Evolutionary conservation across 1,140 invertebrate species (phyloP).

Genomic region (Mya arenaria): DNA sequence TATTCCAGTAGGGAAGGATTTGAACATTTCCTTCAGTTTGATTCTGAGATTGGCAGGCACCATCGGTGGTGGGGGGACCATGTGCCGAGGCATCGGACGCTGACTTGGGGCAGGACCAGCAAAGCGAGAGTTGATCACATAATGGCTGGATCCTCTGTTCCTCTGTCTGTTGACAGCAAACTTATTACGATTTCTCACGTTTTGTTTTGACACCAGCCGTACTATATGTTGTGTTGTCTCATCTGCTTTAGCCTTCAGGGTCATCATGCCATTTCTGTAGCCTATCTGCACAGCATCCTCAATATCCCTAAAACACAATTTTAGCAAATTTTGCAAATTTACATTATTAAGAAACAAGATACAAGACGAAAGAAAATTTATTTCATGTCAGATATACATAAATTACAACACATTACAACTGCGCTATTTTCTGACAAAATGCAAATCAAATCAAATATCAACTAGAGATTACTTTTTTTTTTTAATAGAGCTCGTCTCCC

Average conservation of each 20-base stretch:
- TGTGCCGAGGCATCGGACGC: background rate
- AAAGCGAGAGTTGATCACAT: no score
- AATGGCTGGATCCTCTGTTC: background rate
- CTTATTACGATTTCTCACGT: constrained; percentile 64
- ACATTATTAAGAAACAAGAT: no score
- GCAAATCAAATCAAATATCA: no score
- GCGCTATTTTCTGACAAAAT: no score
- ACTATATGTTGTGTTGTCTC: constrained; percentile 71
- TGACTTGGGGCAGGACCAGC: constrained; percentile 4
- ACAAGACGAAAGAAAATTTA: no score
- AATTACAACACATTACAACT: no score
- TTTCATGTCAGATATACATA: no score
- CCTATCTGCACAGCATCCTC: constrained; percentile 65
- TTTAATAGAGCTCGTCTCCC: no score
- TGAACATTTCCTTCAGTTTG: constrained; percentile 61
- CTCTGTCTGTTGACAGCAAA: constrained; percentile 54
- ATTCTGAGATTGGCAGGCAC: constrained; percentile 61
- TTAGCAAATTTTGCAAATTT: no score
- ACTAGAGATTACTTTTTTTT: no score
- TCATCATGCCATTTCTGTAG: constrained; percentile 63
- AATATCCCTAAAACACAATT: constrained; percentile 66
- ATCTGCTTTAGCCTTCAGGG: constrained; percentile 66
- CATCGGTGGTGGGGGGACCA: constrained; percentile 23
- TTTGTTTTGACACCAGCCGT: constrained; percentile 73
- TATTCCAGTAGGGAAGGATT: constrained; percentile 64